phyloP scores from a whole-genome alignment of 2,888 invertebrate genomes.

The Cerceris rybyensis region DNA sequence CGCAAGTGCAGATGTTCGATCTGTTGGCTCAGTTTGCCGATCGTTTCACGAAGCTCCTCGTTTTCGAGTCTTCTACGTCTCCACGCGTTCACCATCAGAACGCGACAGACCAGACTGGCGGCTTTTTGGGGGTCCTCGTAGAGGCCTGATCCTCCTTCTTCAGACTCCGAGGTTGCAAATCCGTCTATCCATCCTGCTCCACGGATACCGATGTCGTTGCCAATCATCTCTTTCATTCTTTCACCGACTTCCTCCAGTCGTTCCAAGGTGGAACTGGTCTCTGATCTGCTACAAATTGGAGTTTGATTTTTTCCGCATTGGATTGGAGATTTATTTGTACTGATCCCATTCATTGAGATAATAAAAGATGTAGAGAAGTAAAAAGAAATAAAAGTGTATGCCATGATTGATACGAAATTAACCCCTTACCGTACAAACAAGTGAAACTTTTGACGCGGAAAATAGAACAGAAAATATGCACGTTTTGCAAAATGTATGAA shows the following conservation, averaged over 20 bases:
- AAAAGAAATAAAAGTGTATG: too few relatives aligned
- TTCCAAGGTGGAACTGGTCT: slow-evolving; percentile 33
- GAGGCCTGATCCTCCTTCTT: slow-evolving; percentile 24
- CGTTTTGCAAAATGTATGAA: too few relatives aligned
- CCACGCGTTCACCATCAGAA: slow-evolving; percentile 84
- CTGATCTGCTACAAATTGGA: slow-evolving; percentile 42
- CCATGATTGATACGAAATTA: too few relatives aligned
- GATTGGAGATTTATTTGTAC: not conserved
- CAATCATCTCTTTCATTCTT: slow-evolving; percentile 45
- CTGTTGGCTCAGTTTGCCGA: slow-evolving; percentile 83
- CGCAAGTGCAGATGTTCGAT: slow-evolving; percentile 83
- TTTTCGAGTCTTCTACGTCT: slow-evolving; percentile 83
- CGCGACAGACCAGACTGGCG: slow-evolving; percentile 82
- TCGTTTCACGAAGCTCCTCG: slow-evolving; percentile 81
- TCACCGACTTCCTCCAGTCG: slow-evolving; percentile 54
- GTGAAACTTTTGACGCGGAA: too few relatives aligned
- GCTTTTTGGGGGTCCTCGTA: slow-evolving; percentile 73
- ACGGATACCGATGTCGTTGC: slow-evolving; percentile 27
- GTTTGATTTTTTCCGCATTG: not conserved
- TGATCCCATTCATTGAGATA: too few relatives aligned
- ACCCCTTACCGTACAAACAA: too few relatives aligned
- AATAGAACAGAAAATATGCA: too few relatives aligned
- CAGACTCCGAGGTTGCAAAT: slow-evolving; percentile 36
- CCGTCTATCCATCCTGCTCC: slow-evolving; percentile 59
- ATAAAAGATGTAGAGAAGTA: too few relatives aligned